A percentile compares a stretch with the other conserved stretches of the same genome.
Evolutionary conservation across 2,888 invertebrate genomes (phyloP).

Genomic region (Callosobruchus maculatus): DNA sequence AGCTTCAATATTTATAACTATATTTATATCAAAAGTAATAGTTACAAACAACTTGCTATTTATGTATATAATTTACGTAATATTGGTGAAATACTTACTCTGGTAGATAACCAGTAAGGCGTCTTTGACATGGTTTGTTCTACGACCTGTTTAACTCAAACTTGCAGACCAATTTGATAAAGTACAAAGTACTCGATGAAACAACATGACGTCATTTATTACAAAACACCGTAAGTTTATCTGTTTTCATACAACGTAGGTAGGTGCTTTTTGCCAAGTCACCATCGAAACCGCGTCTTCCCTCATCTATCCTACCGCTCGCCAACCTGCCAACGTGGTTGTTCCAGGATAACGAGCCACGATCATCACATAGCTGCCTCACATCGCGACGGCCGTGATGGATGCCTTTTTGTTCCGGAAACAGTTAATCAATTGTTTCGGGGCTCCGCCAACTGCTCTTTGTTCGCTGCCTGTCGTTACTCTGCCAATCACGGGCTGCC

Average conservation of each 20-base stretch:
- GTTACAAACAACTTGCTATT: too few relatives aligned
- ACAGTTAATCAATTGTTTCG: slow-evolving; percentile 49
- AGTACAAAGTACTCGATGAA: too few relatives aligned
- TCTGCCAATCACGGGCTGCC: slow-evolving; percentile 43
- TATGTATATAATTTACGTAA: too few relatives aligned
- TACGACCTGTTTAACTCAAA: too few relatives aligned
- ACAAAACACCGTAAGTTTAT: too few relatives aligned
- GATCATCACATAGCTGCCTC: background rate
- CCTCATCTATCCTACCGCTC: background rate
- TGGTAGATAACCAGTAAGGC: too few relatives aligned
- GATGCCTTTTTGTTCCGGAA: slow-evolving; percentile 47
- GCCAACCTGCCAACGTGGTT: background rate
- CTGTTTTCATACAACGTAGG: background rate
- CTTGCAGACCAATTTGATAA: too few relatives aligned
- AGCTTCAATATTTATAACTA: too few relatives aligned
- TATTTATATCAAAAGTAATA: too few relatives aligned
- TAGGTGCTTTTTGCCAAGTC: background rate
- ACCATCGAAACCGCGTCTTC: background rate
- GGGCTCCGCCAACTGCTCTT: slow-evolving; percentile 40
- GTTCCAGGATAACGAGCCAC: background rate
- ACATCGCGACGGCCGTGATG: slow-evolving; percentile 39
- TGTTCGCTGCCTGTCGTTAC: slow-evolving; percentile 48
- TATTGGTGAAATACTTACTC: too few relatives aligned
- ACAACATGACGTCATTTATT: too few relatives aligned
- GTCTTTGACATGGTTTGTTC: too few relatives aligned